Evolutionary conservation across 1,140 invertebrate species (phyloP).

Genomic region (Caligus rogercresseyi): DNA sequence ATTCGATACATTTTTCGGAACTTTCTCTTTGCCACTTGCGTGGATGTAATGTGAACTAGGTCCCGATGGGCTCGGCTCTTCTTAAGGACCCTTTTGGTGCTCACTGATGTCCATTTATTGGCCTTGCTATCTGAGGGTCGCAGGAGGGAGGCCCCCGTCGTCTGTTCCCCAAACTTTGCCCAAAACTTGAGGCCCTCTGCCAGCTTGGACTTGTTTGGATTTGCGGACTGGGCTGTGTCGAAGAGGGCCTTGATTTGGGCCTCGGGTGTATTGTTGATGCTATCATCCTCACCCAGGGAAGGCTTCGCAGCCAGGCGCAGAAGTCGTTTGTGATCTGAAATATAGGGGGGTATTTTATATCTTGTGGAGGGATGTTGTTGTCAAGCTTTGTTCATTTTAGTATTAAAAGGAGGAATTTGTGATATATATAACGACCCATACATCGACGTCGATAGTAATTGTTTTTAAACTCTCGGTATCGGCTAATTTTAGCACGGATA

Average conservation of each 20-base stretch:
- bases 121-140: neutral
- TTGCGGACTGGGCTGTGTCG: constrained; percentile 13
- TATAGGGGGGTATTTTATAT: no score
- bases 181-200: constrained; percentile 15
- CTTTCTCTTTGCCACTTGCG: neutral
- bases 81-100: neutral
- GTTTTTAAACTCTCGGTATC: no score
- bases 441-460: no score
- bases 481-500: no score
- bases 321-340: constrained; percentile 17
- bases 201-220: constrained; percentile 14
- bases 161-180: constrained; percentile 4
- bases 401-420: no score
- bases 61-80: neutral
- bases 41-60: neutral
- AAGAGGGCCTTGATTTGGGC: constrained; percentile 10
- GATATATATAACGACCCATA: no score
- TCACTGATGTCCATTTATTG: neutral
- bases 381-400: no score
- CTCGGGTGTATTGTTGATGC: constrained; percentile 9
- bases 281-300: constrained; percentile 10
- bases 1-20: neutral
- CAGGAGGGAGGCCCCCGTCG: neutral
- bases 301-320: constrained; percentile 15
- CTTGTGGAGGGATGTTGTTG: no score